Evolutionary conservation across 1,140 invertebrate genomes (phyloP), one percentile per base, ranked within the genome.

Genomic region (Drosophila yakuba): DNA sequence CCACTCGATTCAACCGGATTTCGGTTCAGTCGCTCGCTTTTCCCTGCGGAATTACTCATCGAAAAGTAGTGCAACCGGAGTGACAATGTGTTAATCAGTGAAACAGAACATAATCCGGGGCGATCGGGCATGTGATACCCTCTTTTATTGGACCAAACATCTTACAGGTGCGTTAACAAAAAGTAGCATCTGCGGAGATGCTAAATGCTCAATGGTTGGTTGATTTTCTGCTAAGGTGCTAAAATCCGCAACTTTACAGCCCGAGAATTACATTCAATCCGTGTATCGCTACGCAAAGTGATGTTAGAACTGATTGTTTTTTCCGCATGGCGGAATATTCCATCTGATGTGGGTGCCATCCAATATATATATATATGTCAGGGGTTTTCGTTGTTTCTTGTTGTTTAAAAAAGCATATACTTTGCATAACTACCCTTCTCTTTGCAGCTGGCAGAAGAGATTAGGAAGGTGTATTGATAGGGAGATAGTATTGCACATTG

Each of bases 111-210:
- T 64, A 45, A 55, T 61, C 47, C 41, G 63, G 28, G 60, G 50
- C 60, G 72, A 66, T 58, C 64, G 36, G 80, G 78, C 82, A 78
- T 84, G 81, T 86, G 81, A 85, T 81, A 63, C 50, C 41, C n/a
- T 45, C 41, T 15, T 32, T 35, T 56, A 54, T 58, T 63, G 59
- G 50, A 63, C 54, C 55, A 67, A 58, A 74, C 55, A 74, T 58
- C 80, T 58, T 71, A 78, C 78, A 85, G 82, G 82, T 85, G 82
- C 72, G 82, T 74, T 67, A 69, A 80, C 54, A 66, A 66, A 59
- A 32, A 43, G n/a, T 11, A 17, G 15, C 48, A 39, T 35, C 66
- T 59, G 67, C 25, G 12, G 6, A 57, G 39, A 55, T 58, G 62
- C 39, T 61, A 63, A 80, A 67, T 43, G 57, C 35, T 48, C 11